These are phyloP conservation scores for Cremastinae sp. DNA, from an alignment of 2,888 invertebrate species.

Conservation along the genomic window DNA sequence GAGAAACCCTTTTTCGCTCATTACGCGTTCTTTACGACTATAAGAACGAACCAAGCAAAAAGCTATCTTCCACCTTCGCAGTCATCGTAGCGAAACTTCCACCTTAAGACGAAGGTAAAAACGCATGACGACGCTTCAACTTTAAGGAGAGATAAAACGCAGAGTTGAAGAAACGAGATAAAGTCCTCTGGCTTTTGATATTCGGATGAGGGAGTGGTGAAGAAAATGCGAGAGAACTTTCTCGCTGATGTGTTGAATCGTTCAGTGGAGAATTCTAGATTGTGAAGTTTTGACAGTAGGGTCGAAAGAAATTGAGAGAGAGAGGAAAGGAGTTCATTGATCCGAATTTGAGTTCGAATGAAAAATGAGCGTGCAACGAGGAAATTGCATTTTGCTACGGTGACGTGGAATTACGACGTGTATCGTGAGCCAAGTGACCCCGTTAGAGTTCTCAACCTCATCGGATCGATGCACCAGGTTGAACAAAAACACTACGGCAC, in stretches of 20 bases:
- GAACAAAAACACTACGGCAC: constrained; percentile 11
- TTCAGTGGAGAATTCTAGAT: neutral
- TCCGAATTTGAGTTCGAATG: neutral
- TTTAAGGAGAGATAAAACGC: neutral
- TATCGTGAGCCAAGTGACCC: constrained; percentile 50
- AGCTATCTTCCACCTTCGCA: too few relatives aligned
- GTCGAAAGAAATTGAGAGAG: neutral
- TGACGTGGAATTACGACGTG: constrained; percentile 25
- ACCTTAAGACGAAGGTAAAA: neutral
- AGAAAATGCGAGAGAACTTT: constrained; percentile 39
- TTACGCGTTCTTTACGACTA: too few relatives aligned
- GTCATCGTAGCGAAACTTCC: too few relatives aligned
- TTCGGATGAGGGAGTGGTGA: constrained; percentile 15
- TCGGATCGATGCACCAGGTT: constrained; percentile 47
- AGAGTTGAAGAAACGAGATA: neutral
- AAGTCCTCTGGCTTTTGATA: constrained; percentile 15
- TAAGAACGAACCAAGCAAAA: too few relatives aligned
- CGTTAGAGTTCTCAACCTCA: constrained; percentile 56
- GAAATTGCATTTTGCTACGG: neutral
- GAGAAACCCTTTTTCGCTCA: too few relatives aligned
- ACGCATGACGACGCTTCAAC: neutral
- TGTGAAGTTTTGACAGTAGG: neutral
- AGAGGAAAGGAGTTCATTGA: neutral
- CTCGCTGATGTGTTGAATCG: constrained; percentile 48
- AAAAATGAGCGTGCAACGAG: neutral